These are phyloP conservation scores for Nomada fucata DNA, from an alignment of 2,888 invertebrate species.

Conservation along the genomic window DNA sequence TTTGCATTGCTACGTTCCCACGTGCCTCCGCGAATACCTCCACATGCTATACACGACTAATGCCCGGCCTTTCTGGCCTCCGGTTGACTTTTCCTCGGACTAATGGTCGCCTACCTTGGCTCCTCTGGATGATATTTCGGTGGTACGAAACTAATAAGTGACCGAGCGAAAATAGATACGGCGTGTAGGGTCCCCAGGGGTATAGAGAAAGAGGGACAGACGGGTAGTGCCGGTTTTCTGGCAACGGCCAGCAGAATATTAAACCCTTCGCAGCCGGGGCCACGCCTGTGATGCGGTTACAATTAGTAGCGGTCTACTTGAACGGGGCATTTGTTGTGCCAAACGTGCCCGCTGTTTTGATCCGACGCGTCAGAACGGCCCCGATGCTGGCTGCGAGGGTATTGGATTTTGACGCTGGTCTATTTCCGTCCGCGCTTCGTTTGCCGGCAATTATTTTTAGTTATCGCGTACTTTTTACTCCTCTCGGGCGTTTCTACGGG, in stretches of 20 bases:
- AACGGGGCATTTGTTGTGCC: conserved; percentile 40
- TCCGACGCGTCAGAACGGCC: conserved; percentile 20
- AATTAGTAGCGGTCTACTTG: conserved; percentile 55
- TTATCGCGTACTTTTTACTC: too few species aligned
- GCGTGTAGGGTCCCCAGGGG: conserved; percentile 1
- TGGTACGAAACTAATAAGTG: conserved; percentile 65
- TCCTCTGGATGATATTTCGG: conserved; percentile 62
- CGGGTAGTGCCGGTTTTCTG: conserved; percentile 21
- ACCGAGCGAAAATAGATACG: conserved; percentile 54
- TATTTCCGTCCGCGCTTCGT: neutral
- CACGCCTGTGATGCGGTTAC: conserved; percentile 44
- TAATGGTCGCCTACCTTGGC: conserved; percentile 65
- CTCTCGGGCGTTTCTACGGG: too few species aligned
- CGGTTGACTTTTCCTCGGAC: conserved; percentile 62
- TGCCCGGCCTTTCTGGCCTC: conserved; percentile 63
- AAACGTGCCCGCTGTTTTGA: conserved; percentile 40
- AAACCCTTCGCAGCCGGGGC: conserved; percentile 46
- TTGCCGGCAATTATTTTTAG: neutral
- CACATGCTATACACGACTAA: conserved; percentile 57
- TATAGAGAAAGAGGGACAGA: neutral
- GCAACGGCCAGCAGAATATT: conserved; percentile 41
- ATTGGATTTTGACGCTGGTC: neutral
- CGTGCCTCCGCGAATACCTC: conserved; percentile 69
- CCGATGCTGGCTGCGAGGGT: neutral
- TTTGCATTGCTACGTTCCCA: conserved; percentile 70